Base-by-base conservation (phyloP, 1,140 invertebrate genomes). In the Ceratina japonica region DNA sequence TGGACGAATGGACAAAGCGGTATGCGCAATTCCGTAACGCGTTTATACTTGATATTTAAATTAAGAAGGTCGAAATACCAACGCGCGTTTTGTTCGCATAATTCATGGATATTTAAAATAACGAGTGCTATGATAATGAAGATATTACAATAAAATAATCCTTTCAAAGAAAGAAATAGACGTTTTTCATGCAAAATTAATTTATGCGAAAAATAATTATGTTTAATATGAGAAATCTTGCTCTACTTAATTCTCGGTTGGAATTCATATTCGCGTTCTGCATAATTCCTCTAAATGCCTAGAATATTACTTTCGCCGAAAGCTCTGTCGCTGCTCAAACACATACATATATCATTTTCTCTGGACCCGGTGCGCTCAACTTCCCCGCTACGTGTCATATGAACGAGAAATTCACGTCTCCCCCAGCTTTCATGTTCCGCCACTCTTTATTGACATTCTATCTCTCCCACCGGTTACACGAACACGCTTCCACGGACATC, bases 371-470 rank as follows among this genome's bases (percentile, higher is more conserved):
- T 44, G 37, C 24, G 27, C 31, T 31, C 49, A 16, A 13, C 54
- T 51, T 63, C 72, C 49, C 59, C 69, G 68, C 51, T 64, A 49
- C 27, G 18, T 27, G 69, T 63, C 27, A 54, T 31, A 52, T 61
- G 24, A 74, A 56, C 54, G 68, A 75, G 70, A 83, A 82, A 79
- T 79, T 79, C 74, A 61, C 22, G 58, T 83, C 70, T 74, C 51
- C 37, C 49, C 13, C 24, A 61, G 68, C 62, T 73, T 83, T 83
- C 82, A 49, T 58, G 66, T 68, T 80, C 68, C 77, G 59, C 68
- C 54, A 37, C 62, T 56, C 81, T 84, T 84, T 84, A 84, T 84
- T 84, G 83, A 84, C 68, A 77, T 84, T 84, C 83, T 84, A 76
- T 76, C 77, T 80, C 73, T 76, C 69, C 68, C 69, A 44, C 69